Conservation (phyloP, 53 echinoderm and acorn worm species). For the Antedon mediterranea region DNA sequence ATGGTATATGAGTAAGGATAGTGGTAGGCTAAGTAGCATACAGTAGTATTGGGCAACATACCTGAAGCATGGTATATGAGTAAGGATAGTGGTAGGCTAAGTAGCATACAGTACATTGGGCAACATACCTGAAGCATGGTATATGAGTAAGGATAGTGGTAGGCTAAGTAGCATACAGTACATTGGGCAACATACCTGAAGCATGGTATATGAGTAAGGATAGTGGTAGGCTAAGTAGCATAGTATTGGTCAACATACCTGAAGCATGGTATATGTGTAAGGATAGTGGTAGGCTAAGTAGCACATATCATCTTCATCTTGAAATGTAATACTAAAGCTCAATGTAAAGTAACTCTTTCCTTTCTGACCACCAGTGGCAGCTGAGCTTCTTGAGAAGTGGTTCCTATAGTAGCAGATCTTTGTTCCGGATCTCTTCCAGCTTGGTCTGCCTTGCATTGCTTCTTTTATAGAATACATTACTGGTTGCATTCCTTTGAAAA, state of each 20-base stretch:
- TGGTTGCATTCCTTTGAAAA: conserved; percentile 76
- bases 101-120: conserved; percentile 43
- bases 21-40: too few relatives aligned
- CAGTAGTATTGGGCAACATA: not conserved
- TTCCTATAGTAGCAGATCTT: conserved; percentile 97
- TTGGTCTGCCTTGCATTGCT: conserved; percentile 65
- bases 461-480: conserved; percentile 83
- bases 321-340: conserved; percentile 54
- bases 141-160: too few relatives aligned
- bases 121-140: too few relatives aligned
- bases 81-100: conserved; percentile 90
- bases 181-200: not conserved
- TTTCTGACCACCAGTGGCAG: conserved; percentile 80
- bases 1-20: not conserved
- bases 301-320: conserved; percentile 70
- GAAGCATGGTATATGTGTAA: conserved; percentile 75
- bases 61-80: conserved; percentile 87
- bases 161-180: not conserved
- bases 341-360: conserved; percentile 87
- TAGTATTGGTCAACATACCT: conserved; percentile 23
- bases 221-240: too few relatives aligned
- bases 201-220: not conserved
- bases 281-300: conserved; percentile 94
- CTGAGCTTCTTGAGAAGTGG: conserved; percentile 70
- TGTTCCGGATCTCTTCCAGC: conserved; percentile 51